Evolutionary conservation across 1,140 invertebrate species (phyloP).

Genomic region (Drosophila hydei): DNA sequence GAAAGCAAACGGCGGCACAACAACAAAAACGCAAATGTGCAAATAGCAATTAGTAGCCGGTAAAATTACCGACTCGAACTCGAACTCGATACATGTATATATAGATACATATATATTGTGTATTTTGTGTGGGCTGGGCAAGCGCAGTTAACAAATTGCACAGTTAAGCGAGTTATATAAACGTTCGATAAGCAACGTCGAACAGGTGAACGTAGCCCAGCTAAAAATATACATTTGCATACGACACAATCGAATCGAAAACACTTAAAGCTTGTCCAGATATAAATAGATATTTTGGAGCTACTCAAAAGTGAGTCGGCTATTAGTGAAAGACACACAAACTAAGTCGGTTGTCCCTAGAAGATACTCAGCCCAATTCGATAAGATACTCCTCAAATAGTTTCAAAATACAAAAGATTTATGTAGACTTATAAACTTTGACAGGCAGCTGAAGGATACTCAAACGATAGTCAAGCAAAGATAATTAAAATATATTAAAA

Average conservation of each 20-base stretch:
- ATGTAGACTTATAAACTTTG: too few relatives aligned
- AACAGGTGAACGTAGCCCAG: constrained; percentile 22
- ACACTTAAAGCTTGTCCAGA: background rate
- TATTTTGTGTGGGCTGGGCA: constrained; percentile 37
- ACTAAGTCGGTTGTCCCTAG: background rate
- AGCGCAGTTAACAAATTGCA: constrained; percentile 57
- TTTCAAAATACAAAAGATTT: too few relatives aligned
- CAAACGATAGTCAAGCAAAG: too few relatives aligned
- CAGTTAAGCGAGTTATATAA: constrained; percentile 58
- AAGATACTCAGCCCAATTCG: background rate
- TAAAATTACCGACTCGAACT: constrained; percentile 26
- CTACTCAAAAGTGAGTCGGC: background rate
- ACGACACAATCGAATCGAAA: constrained; percentile 2
- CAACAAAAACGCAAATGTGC: constrained; percentile 48
- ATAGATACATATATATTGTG: constrained; percentile 3
- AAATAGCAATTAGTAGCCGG: constrained; percentile 72
- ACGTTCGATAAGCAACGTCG: constrained; percentile 14
- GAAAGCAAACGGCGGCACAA: constrained; percentile 55
- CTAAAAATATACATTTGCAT: constrained; percentile 10
- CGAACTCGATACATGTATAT: constrained; percentile 5
- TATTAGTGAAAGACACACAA: background rate
- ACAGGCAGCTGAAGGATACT: background rate
- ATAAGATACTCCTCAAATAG: too few relatives aligned
- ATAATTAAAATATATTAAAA: too few relatives aligned
- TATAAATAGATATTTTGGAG: constrained; percentile 5